Conservation (phyloP, 2,888 invertebrate genomes). For the Plebejus melissa region DNA sequence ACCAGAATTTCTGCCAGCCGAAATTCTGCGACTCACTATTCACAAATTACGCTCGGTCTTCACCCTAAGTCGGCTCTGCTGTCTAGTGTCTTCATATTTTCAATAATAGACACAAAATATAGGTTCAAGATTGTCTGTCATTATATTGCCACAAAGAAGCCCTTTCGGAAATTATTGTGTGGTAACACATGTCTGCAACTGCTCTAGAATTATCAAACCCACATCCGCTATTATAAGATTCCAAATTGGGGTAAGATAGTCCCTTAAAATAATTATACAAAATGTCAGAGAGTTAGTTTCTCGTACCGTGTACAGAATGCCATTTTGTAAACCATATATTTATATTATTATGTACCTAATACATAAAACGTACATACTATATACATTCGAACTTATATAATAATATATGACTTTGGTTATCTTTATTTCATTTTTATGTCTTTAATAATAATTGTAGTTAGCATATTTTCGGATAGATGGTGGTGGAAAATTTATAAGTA, state of each 20-base stretch:
- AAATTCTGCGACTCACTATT: too few relatives aligned
- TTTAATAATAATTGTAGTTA: neutral
- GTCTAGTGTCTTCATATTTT: too few relatives aligned
- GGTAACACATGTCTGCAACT: constrained; percentile 49
- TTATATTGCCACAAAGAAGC: constrained; percentile 35
- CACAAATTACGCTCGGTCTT: too few relatives aligned
- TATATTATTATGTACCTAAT: too few relatives aligned
- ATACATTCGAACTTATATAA: neutral
- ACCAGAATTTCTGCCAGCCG: too few relatives aligned
- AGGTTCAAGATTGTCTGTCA: neutral
- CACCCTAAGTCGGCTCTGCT: too few relatives aligned
- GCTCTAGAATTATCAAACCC: constrained; percentile 41
- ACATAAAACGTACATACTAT: too few relatives aligned
- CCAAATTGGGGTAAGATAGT: constrained; percentile 53
- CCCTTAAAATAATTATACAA: neutral
- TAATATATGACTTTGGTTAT: neutral
- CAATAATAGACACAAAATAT: too few relatives aligned
- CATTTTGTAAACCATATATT: too few relatives aligned
- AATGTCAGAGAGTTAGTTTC: neutral
- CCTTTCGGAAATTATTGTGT: constrained; percentile 55
- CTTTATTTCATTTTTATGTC: neutral
- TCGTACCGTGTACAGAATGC: neutral
- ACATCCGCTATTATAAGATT: constrained; percentile 58
- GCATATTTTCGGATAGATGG: neutral
- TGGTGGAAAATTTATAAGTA: too few relatives aligned